phyloP scores from a whole-genome alignment of 35 echinoderm and acorn worm species.

The Lytechinus variegatus region DNA sequence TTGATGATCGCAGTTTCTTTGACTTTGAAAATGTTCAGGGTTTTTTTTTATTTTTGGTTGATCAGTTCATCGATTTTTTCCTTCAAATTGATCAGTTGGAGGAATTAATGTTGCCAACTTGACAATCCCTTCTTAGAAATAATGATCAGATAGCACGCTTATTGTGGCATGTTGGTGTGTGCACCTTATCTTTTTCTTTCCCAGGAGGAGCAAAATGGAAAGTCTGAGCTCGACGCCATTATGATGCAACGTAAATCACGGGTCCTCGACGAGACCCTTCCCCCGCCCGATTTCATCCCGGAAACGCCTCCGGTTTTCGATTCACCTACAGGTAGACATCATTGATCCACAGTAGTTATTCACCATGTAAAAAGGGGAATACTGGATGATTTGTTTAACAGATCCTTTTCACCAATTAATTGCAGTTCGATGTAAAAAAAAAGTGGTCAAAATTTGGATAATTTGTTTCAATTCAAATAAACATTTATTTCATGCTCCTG shows the following conservation, averaged over 20 bases:
- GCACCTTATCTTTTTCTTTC: slow-evolving; percentile 5
- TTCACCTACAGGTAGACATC: slow-evolving; percentile 8
- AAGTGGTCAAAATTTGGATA: too few species aligned
- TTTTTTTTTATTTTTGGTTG: too few species aligned
- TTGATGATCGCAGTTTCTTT: too few species aligned
- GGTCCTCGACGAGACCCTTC: slow-evolving; percentile 46
- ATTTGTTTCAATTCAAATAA: too few species aligned
- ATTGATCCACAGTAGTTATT: background rate
- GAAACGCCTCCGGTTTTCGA: slow-evolving; percentile 50
- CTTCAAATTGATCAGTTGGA: too few species aligned
- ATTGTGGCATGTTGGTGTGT: background rate
- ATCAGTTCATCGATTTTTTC: too few species aligned
- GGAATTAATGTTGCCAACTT: background rate
- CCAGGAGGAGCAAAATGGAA: slow-evolving; percentile 27
- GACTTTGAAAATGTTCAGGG: too few species aligned
- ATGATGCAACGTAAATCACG: slow-evolving; percentile 84
- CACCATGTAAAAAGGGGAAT: too few species aligned
- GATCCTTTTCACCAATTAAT: too few species aligned
- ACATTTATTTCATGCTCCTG: too few species aligned
- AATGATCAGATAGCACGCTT: background rate
- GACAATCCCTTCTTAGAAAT: background rate
- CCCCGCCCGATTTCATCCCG: slow-evolving; percentile 88
- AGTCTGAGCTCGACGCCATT: slow-evolving; percentile 78
- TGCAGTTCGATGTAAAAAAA: too few species aligned
- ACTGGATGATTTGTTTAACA: too few species aligned